phyloP scores from a whole-genome alignment of 2,888 invertebrate genomes.

The Chrysolina haemoptera region DNA sequence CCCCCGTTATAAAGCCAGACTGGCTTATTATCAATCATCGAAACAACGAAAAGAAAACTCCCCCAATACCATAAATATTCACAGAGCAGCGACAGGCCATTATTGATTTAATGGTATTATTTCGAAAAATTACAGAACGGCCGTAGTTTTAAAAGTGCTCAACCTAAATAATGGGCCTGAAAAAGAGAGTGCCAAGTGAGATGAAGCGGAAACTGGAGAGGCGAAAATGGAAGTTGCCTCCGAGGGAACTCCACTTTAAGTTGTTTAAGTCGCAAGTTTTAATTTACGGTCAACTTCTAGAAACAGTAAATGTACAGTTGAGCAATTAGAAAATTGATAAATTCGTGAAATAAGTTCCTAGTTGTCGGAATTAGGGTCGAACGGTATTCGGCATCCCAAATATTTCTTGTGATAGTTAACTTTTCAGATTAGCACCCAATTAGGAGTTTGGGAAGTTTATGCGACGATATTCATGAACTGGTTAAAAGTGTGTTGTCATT shows the following conservation, averaged over 20 bases:
- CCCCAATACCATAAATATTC: slow-evolving; percentile 34
- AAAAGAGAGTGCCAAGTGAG: slow-evolving; percentile 48
- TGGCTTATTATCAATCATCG: background rate
- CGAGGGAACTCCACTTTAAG: slow-evolving; percentile 52
- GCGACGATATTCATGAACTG: slow-evolving; percentile 5
- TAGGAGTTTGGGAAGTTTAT: slow-evolving; percentile 37
- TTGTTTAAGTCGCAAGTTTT: slow-evolving; percentile 61
- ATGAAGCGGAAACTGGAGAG: slow-evolving; percentile 50
- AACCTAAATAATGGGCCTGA: slow-evolving; percentile 49
- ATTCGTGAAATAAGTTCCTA: slow-evolving; percentile 41
- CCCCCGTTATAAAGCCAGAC: background rate
- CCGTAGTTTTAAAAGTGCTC: slow-evolving; percentile 49
- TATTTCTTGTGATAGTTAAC: slow-evolving; percentile 43
- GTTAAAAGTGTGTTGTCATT: too few relatives aligned
- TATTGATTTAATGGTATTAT: slow-evolving; percentile 54
- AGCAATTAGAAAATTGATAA: slow-evolving; percentile 61
- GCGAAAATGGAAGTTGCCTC: slow-evolving; percentile 49
- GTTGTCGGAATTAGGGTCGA: slow-evolving; percentile 40
- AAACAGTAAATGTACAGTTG: slow-evolving; percentile 57
- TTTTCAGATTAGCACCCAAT: slow-evolving; percentile 44
- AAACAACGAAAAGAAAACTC: slow-evolving; percentile 7
- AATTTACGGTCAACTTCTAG: slow-evolving; percentile 61
- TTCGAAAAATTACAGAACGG: slow-evolving; percentile 51
- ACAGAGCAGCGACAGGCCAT: slow-evolving; percentile 39
- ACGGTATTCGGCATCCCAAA: slow-evolving; percentile 42